Base-by-base conservation (phyloP, 2,888 invertebrate genomes). In the Drosophila emarginata region DNA sequence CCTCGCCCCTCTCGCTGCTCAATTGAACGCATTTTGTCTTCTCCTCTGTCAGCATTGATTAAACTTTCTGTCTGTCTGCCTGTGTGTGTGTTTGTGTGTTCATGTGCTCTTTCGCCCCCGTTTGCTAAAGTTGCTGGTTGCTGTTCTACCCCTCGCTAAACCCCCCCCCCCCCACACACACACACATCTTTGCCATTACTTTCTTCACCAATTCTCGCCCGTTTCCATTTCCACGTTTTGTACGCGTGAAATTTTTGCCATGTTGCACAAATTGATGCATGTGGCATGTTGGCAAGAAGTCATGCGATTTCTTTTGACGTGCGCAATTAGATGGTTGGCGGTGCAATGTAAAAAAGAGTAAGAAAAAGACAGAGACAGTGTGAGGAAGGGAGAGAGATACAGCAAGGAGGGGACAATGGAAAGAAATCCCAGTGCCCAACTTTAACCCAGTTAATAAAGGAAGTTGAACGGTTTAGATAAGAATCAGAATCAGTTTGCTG, bases 211-310 rank as follows among this genome's bases (percentile, higher is more conserved):
- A 45, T 45, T 45, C 45, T 45, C 45, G 18, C 40, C 40, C 5
- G 18, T 45, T 45, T 11, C 45, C 45, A 45, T 21, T 45, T 45
- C 12, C 45, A 45, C 45, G 7, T 45, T 45, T 45, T 45, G 45
- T 80, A 80, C 83, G 80, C 83, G 80, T 79, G 80, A 82, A 80
- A 79, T 80, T 79, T 82, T 64, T 45, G 82, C 80, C 80, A 80
- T 80, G 83, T 82, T 82, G 83, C 83, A 79, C 80, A 82, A 80
- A 82, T 82, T 82, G 83, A 77, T 82, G 80, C 80, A 80, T 82
- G 83, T 82, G 79, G 79, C 83, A 82, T 82, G 83, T 79, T 77
- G 72, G 80, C 73, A 64, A 75, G 81, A 80, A 80, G 79, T 75
- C 80, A 79, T 73, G 80, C 83, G 73, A 82, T 82, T 80, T 73